Percentiles rank a stretch among this genome's conserved stretches.
These are phyloP conservation scores for Plebejus anna DNA, from an alignment of 2,888 invertebrate genomes.

Conservation along the genomic window DNA sequence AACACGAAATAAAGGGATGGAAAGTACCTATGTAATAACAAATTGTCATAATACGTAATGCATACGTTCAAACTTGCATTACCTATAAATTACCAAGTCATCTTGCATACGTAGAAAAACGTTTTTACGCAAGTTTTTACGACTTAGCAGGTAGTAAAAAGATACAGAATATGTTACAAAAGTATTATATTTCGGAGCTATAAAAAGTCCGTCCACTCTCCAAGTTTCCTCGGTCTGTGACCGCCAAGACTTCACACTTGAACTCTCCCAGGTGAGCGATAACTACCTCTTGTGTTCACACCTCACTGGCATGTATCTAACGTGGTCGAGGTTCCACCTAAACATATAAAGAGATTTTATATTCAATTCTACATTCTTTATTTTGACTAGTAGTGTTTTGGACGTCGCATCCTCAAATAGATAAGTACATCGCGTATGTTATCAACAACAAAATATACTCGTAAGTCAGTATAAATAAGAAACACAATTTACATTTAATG, in stretches of 20 bases:
- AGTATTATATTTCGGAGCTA: background rate
- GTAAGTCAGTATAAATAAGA: background rate
- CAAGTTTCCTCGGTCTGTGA: background rate
- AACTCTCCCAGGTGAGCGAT: slow-evolving; percentile 15
- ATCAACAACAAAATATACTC: background rate
- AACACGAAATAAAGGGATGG: too few relatives aligned
- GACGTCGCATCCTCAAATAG: too few relatives aligned
- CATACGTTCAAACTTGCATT: too few relatives aligned
- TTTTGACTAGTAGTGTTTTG: too few relatives aligned
- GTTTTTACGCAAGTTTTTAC: too few relatives aligned
- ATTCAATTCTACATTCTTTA: background rate
- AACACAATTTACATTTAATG: background rate
- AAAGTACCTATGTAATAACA: too few relatives aligned
- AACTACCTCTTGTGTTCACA: slow-evolving; percentile 17
- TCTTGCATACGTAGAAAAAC: too few relatives aligned
- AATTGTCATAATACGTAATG: too few relatives aligned
- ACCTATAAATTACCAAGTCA: too few relatives aligned
- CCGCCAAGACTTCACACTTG: slow-evolving; percentile 18
- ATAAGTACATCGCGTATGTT: too few relatives aligned
- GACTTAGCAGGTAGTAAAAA: background rate
- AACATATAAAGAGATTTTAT: background rate
- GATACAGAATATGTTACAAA: background rate
- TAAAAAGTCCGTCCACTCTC: background rate
- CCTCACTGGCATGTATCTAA: slow-evolving; percentile 1
- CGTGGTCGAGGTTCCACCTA: slow-evolving; percentile 4